These are phyloP conservation scores for Erynnis tages DNA, from an alignment of 2,888 invertebrate genomes.

Conservation along the genomic window DNA sequence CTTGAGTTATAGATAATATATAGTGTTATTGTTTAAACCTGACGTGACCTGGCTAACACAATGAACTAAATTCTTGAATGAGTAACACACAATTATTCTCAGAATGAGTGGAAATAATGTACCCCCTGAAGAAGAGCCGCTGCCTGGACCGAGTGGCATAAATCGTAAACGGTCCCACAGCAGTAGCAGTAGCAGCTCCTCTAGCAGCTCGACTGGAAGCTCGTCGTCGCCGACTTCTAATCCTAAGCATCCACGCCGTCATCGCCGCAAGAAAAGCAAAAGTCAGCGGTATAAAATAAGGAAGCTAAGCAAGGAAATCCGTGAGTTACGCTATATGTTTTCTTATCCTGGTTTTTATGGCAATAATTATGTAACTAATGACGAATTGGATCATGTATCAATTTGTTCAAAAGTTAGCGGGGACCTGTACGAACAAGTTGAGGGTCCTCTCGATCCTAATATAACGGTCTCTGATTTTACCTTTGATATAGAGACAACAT, in stretches of 20 bases:
- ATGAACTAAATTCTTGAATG: not conserved
- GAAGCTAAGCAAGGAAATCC: conserved; percentile 1
- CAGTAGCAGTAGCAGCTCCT: not conserved
- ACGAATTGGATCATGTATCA: not conserved
- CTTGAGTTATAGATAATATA: not conserved
- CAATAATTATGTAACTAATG: not conserved
- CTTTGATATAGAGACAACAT: conserved; percentile 29
- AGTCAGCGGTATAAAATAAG: not conserved
- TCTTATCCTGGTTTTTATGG: not conserved
- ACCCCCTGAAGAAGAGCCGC: not conserved
- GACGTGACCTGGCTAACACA: too few relatives aligned
- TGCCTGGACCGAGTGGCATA: conserved; percentile 1
- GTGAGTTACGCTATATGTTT: conserved; percentile 5
- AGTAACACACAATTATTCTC: not conserved
- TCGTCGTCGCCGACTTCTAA: not conserved
- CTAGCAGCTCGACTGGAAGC: not conserved
- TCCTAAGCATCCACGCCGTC: not conserved
- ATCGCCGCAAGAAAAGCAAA: not conserved
- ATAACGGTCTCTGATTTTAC: conserved; percentile 17
- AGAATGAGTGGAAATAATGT: conserved; percentile 5
- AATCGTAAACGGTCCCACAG: conserved; percentile 1
- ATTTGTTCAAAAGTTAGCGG: not conserved
- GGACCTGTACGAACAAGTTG: not conserved
- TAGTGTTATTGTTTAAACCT: too few relatives aligned
- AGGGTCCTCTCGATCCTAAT: too few relatives aligned